Base-by-base conservation (phyloP, 2,888 invertebrate species). In the Conus canariensis region DNA sequence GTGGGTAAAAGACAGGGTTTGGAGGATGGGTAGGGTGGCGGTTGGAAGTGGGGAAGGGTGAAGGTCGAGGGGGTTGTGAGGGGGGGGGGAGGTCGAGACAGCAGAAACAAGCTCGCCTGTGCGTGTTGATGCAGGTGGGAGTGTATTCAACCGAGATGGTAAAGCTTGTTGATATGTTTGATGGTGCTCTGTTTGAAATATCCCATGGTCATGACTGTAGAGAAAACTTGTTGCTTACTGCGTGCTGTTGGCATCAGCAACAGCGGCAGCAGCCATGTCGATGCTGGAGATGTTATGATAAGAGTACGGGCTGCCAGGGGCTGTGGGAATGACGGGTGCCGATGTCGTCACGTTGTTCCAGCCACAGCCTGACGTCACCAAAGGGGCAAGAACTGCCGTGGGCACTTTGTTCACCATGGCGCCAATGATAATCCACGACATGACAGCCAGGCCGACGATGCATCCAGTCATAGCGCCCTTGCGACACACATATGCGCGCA, bases 401-500 rank as follows among this genome's bases (percentile, higher is more conserved):
- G 25, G 0, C 19, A 88, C 60, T 9, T 67, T 85, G 87, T 87
- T 19, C 19, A 30, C 59, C 98, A 97, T 97, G 7, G 97, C 97
- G 0, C 98, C 98, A 95, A 98, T 98, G 88, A 98, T 98, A 93
- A 98, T 97, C 98, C 98, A 98, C 80, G 98, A 96, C 0, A 98
- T 97, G 89, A 98, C 94, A 0, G 97, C 96, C 91, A 98, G 97
- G 0, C 98, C 98, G 7, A 96, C 94, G 0, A 97, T 88, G 8
- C 98, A 96, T 0, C 98, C 98, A 22, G 97, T 94, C 14, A 98
- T 96, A 0, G 97, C 97, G 67, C 98, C 98, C 97, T 97, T 45
- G 45, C 2, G 45, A 45, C 45, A 45, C 45, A 45, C 45, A 30
- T 2, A 30, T 2, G 2, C 30, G 2, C 30, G 2, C 30, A 1